Base-by-base conservation (phyloP, 1,140 invertebrate species). In the Pseudachorutes palmiensis region DNA sequence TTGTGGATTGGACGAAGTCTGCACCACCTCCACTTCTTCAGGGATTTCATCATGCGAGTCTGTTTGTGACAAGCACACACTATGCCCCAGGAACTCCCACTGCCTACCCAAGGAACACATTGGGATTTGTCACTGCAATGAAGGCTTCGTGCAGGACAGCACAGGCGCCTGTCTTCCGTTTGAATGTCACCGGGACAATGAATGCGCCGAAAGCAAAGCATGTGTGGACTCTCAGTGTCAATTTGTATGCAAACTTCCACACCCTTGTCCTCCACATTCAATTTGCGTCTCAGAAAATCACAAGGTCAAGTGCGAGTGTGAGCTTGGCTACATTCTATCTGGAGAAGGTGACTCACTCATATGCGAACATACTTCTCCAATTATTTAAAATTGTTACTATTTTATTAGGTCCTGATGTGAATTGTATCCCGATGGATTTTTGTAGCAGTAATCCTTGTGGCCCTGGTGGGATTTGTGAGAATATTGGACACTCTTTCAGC, bases 251-350 rank as follows among this genome's bases (percentile, higher is more conserved):
- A 80, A 90, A 2, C 83, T 85, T 0, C 79, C 86, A 22, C 90
- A 92, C 80, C 85, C 87, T 22, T 94, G 91, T 73, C 90, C 89
- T 12, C 82, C 85, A 24, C 92, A 93, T 78, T 86, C 91, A 0
- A 79, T 93, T 24, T 93, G 90, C 76, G 86, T 89, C 24, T 87
- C 88, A 1, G 86, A 91, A 76, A 84, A 85, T 73, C 89, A 73
- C 48, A 19, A 59, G 12, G 66, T 74, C 5, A 67, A 57, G 0
- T 94, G 91, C 74, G 86, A 87, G 72, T 94, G 91, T 77, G 89
- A 90, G 76, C 89, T 90, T 19, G 91, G 91, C 0, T 92, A 86
- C 74, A 90, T 88, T 12, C 90, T 90, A 14, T 84, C 91, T 79
- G 83, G 89, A 1, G 76, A 83, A 14, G 79, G 75, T 33, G 86